These are phyloP conservation scores for Montipora efflorescens DNA, from an alignment of 64 coral and sea anemone genomes.

Conservation along the genomic window DNA sequence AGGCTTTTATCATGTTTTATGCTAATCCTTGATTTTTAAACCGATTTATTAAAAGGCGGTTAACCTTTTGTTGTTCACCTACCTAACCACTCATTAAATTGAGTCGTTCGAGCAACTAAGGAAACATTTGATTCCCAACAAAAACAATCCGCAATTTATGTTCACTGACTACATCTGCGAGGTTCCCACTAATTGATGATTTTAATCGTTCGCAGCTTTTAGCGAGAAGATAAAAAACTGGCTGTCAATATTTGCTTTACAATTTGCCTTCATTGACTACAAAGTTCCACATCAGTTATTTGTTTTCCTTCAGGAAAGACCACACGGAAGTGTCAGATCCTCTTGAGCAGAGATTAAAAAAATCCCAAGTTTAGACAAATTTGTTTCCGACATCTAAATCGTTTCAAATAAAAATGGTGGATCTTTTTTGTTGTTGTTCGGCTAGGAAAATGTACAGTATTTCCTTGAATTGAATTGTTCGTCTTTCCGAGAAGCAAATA, in stretches of 20 bases:
- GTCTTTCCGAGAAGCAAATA: background rate
- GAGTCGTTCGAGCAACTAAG: background rate
- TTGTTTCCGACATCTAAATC: too few relatives aligned
- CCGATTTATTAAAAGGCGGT: background rate
- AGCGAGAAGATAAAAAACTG: background rate
- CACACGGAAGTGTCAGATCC: too few relatives aligned
- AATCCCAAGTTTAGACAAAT: too few relatives aligned
- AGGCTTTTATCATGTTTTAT: background rate
- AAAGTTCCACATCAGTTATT: too few relatives aligned
- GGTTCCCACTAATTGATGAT: background rate
- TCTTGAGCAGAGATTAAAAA: too few relatives aligned
- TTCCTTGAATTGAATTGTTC: too few relatives aligned
- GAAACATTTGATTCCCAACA: background rate
- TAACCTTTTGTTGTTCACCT: background rate
- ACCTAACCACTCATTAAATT: background rate
- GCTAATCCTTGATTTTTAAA: background rate
- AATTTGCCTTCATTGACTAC: background rate
- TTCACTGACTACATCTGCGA: background rate
- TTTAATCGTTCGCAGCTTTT: background rate
- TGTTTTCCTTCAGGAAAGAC: too few relatives aligned
- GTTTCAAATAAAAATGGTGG: too few relatives aligned
- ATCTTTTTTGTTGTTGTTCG: too few relatives aligned
- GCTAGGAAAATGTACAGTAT: too few relatives aligned
- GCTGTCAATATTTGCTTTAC: background rate
- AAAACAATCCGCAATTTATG: background rate